These are phyloP conservation scores for Malacoctenus gilli DNA, from an alignment of 2,797 vertebrate genomes.

Conservation along the genomic window DNA sequence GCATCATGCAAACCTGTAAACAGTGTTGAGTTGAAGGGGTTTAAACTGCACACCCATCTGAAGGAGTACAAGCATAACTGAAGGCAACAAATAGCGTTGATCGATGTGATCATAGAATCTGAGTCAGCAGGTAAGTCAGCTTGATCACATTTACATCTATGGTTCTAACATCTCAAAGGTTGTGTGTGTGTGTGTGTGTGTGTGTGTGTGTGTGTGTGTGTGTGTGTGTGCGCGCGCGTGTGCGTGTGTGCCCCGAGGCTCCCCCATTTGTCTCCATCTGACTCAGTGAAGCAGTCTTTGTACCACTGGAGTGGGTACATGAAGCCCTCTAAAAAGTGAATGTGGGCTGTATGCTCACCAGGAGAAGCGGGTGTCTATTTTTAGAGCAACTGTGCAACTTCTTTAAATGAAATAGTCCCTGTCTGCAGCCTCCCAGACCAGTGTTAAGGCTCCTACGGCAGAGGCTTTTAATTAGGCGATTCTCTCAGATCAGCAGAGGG, in stretches of 20 bases:
- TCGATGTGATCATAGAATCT: slow-evolving; percentile 35
- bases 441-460: slow-evolving; percentile 26
- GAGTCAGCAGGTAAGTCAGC: slow-evolving; percentile 41
- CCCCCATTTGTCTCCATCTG: slow-evolving; percentile 53
- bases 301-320: slow-evolving; percentile 34
- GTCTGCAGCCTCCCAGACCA: slow-evolving; percentile 36
- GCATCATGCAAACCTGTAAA: slow-evolving; percentile 14
- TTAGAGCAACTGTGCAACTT: slow-evolving; percentile 41
- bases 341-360: slow-evolving; percentile 29
- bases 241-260: slow-evolving; percentile 52
- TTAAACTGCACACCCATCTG: slow-evolving; percentile 15
- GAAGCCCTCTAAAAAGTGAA: slow-evolving; percentile 33
- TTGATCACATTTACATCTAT: slow-evolving; percentile 33
- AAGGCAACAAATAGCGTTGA: slow-evolving; percentile 15
- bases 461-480: slow-evolving; percentile 63
- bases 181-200: no score
- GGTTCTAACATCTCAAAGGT: slow-evolving; percentile 50
- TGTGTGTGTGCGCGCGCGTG: no score
- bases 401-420: slow-evolving; percentile 37
- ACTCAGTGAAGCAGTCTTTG: slow-evolving; percentile 61
- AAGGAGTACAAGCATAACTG: slow-evolving; percentile 22
- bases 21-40: slow-evolving; percentile 16
- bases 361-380: slow-evolving; percentile 38
- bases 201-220: no score
- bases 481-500: slow-evolving; percentile 71